Evolutionary conservation across 1,140 invertebrate species (phyloP), one percentile per base, ranked within the genome.

Genomic region (Drosophila obscura): DNA sequence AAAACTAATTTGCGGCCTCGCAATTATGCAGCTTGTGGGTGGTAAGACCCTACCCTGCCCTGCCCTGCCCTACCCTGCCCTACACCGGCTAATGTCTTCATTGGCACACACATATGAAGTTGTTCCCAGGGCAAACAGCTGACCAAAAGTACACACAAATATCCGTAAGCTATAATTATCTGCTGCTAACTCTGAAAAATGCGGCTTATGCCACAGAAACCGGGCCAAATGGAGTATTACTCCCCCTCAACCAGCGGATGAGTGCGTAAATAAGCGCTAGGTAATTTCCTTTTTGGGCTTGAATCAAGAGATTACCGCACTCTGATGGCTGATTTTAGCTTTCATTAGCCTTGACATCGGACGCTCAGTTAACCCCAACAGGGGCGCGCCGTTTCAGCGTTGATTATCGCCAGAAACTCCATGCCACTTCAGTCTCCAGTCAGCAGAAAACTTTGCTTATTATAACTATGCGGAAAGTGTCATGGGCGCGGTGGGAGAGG

Each of bases 1-100:
- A 87, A 89, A 88, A 88, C 83, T 87, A 87, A 88, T 88, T 88
- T 88, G 83, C 73, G 73, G 79, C 79, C 74, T 75, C 61, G 72
- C 71, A 75, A 75, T 69, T 69, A 69, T 74, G 72, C 72, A 58
- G 41, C 58, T 31, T 9, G 31, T 31, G 31, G 31, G 31, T 43
- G 63, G 51, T 22, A 5, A 28, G 11, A 28, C 31, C 26, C 13
- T 16, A 39, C 60, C 64, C 44, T 16, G 44, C 60, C 64, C 44
- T n/a, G 16, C 16, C 16, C 19, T 19, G 19, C 19, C 19, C 19
- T 19, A 1, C 19, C 19, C 19, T 19, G 19, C 19, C 19, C 19
- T 16, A 39, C 56, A 60, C 44, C 61, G 63, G 62, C 35, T 73
- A 81, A 81, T 81, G 68, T 81, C 78, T 81, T 81, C 55, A 77